These are phyloP conservation scores for Pteropus rufus DNA, from an alignment of 2,797 vertebrate species.

Conservation along the genomic window DNA sequence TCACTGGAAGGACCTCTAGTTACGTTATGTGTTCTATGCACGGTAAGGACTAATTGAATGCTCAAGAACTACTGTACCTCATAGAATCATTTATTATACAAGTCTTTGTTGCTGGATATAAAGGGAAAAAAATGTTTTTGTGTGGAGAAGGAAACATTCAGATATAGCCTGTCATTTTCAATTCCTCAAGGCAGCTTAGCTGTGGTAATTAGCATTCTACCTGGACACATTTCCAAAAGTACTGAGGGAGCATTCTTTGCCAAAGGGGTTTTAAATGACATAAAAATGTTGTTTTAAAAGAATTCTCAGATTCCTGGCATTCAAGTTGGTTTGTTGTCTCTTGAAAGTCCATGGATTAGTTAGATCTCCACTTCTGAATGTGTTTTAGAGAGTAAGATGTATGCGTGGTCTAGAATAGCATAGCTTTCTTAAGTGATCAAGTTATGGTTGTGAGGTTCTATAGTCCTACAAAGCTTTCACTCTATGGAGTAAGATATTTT, in stretches of 20 bases:
- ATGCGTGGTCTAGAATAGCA: background rate
- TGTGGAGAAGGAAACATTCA: constrained; percentile 45
- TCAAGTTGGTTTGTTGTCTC: background rate
- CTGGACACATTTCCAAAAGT: background rate
- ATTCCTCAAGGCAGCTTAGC: constrained; percentile 15
- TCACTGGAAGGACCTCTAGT: background rate
- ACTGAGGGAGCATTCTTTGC: background rate
- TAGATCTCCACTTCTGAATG: background rate
- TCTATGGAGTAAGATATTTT: background rate
- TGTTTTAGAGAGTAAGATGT: background rate
- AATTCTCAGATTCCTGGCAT: background rate
- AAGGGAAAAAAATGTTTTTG: constrained; percentile 46
- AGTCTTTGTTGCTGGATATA: constrained; percentile 56
- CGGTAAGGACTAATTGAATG: constrained; percentile 63
- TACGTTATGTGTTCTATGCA: constrained; percentile 34
- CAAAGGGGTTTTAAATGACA: background rate
- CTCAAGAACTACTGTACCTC: background rate
- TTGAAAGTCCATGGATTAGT: background rate
- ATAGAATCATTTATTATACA: constrained; percentile 43
- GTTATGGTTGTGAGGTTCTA: background rate
- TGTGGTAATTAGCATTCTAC: background rate
- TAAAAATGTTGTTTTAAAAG: background rate
- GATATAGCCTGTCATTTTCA: constrained; percentile 57
- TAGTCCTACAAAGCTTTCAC: background rate
- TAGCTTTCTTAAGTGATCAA: background rate